Evolutionary conservation across 2,888 invertebrate genomes (phyloP), one percentile per base, ranked within the genome.

Genomic region (Thumatha senex): DNA sequence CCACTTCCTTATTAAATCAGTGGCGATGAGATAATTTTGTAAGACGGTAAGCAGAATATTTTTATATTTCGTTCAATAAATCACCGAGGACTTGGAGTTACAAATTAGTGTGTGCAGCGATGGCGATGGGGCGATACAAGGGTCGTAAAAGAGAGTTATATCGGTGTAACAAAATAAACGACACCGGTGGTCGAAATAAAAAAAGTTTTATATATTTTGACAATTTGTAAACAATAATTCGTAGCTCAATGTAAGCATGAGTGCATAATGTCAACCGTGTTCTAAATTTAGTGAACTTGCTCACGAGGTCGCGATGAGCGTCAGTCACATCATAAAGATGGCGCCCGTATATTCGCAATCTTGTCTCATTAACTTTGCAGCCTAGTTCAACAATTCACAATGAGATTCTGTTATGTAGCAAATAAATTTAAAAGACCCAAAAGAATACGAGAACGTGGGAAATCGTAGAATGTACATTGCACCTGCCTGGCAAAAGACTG

Each of bases 241-340:
- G 48, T 35, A 51, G 59, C 63, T 54, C 49, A 60, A 53, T 40
- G 52, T 58, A 54, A 58, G 51, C 35, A 61, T 52, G 61, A 54
- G 54, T 62, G 52, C 65, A 58, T 39, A 78, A 74, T 82, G 78
- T 78, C 80, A 80, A 77, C 72, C 51, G 67, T 67, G 74, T 76
- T 83, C 80, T 82, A 82, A 84, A 80, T 78, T 82, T 82, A 84
- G 78, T 81, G 79, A 82, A 81, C 78, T 80, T 78, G 77, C 73
- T 78, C 74, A 76, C 82, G 82, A 81, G 81, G 80, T 78, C 76
- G 76, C 61, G 70, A 72, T 74, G 76, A 78, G 78, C 82, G 80
- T 80, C 80, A 81, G 77, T 76, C 75, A 78, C 78, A 79, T 78
- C 69, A 73, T 76, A 76, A 85, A 85, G 81, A 86, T 83, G 83